Conservation (phyloP, 2,888 invertebrate species). For the Aphodius granarius region DNA sequence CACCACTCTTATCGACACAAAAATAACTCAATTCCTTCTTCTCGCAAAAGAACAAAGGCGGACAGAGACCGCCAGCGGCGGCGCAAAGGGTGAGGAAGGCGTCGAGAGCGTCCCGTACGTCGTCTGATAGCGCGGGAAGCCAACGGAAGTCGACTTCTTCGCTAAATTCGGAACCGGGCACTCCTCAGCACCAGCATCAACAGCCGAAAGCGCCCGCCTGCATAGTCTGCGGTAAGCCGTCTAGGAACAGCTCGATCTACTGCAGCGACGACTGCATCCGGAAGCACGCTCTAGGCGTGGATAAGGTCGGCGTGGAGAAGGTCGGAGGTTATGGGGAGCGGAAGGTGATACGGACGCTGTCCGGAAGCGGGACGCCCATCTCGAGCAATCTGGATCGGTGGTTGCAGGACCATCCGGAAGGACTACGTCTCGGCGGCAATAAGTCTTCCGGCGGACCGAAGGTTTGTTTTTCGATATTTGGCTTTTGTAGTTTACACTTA, state of each 20-base stretch:
- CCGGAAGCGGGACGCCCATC: slow-evolving; percentile 82
- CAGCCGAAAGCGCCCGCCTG: slow-evolving; percentile 53
- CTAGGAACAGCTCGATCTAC: slow-evolving; percentile 82
- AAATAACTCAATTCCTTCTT: too few relatives aligned
- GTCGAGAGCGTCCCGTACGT: slow-evolving; percentile 40
- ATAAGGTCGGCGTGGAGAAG: slow-evolving; percentile 63
- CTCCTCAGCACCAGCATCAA: not conserved
- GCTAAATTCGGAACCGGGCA: slow-evolving; percentile 12
- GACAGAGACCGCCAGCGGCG: slow-evolving; percentile 49
- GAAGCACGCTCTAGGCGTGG: slow-evolving; percentile 77
- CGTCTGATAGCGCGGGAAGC: slow-evolving; percentile 45
- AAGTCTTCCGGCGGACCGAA: slow-evolving; percentile 40
- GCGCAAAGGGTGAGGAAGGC: slow-evolving; percentile 51
- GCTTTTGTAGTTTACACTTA: not conserved
- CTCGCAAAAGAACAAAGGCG: not conserved
- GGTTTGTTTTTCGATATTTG: slow-evolving; percentile 10
- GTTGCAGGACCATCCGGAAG: slow-evolving; percentile 82
- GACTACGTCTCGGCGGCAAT: slow-evolving; percentile 33
- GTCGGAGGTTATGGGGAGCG: slow-evolving; percentile 63
- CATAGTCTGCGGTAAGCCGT: slow-evolving; percentile 75
- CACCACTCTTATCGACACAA: not conserved
- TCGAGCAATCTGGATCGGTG: slow-evolving; percentile 78
- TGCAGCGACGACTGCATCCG: slow-evolving; percentile 88
- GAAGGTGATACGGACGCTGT: slow-evolving; percentile 71
- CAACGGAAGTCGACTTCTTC: slow-evolving; percentile 22